Evolutionary conservation across 2,113 vertebrate genomes (phyloP), one percentile per base, ranked within the genome.

Genomic region (Pterocles gutturalis): DNA sequence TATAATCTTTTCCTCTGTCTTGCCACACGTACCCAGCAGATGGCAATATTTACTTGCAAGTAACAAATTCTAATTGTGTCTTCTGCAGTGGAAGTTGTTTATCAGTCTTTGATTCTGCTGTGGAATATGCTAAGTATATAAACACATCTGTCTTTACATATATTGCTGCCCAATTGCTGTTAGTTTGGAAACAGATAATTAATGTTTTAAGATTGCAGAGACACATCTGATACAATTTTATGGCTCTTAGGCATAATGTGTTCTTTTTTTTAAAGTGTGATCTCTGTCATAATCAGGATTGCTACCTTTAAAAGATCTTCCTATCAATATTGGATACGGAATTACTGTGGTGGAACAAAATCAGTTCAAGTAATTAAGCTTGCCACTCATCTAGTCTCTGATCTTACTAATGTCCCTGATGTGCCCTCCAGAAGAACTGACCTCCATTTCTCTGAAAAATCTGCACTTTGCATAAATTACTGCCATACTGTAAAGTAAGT

Each of bases 21-120:
- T 24, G 28, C 77, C 61, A 2, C 36, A 8, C 2, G 2, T 69
- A 9, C 25, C 89, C 97, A 95, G 38, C 81, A 95, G 97, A 91
- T 94, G 96, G 96, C 95, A 95, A 45, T 73, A 36, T 57, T 11
- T 48, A 43, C 77, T 61, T 49, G n/a, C 54, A 26, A 71, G 65
- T 75, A 53, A 41, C 45, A 17, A n/a, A 6, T 0, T 15, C 62
- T 17, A 21, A 2, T 21, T 7, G 3, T 3, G 22, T 48, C 54
- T 58, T 31, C 38, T 36, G 6, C 76, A 8, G 13, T 2, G 22
- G 69, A 83, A 82, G 71, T 55, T 55, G 3, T 46, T 80, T 75
- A 10, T 26, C 31, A 11, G 16, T 3, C 64, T 60, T 3, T 82
- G 60, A 31, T 49, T 75, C 46, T 34, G 20, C 79, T 21, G 17